These are phyloP conservation scores for Gordius sp. DNA, from an alignment of 2,888 invertebrate species.

Conservation along the genomic window DNA sequence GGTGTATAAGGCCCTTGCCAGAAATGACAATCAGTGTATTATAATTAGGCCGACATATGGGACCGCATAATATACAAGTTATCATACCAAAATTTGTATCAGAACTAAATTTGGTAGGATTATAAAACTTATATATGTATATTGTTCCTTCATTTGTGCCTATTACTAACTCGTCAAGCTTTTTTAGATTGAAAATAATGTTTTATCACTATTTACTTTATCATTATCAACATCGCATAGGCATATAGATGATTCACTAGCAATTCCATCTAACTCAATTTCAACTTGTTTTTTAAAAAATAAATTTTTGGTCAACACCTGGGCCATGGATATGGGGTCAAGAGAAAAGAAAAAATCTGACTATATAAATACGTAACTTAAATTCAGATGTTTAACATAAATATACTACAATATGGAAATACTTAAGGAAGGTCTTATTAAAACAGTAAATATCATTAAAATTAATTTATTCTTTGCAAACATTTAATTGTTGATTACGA, in stretches of 20 bases:
- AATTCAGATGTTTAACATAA: no score
- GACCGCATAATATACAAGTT: background rate
- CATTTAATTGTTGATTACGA: no score
- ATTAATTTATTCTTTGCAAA: no score
- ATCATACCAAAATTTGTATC: slow-evolving; percentile 4
- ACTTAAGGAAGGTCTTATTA: no score
- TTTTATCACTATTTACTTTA: background rate
- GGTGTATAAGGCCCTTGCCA: background rate
- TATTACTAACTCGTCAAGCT: background rate
- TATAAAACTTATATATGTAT: background rate
- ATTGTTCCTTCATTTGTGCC: background rate
- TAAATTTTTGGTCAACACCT: no score
- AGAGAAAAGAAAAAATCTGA: no score
- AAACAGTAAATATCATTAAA: no score
- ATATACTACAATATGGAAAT: no score
- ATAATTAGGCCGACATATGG: background rate
- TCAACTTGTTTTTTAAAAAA: slow-evolving; percentile 5
- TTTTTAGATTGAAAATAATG: background rate
- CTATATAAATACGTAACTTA: no score
- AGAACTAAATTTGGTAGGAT: background rate
- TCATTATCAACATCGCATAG: background rate
- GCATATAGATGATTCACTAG: background rate
- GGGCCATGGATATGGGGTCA: no score
- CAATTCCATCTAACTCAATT: background rate
- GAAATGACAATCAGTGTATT: background rate